Evolutionary conservation across 2,113 vertebrate species (phyloP).

Genomic region (Podocnemis expansa): DNA sequence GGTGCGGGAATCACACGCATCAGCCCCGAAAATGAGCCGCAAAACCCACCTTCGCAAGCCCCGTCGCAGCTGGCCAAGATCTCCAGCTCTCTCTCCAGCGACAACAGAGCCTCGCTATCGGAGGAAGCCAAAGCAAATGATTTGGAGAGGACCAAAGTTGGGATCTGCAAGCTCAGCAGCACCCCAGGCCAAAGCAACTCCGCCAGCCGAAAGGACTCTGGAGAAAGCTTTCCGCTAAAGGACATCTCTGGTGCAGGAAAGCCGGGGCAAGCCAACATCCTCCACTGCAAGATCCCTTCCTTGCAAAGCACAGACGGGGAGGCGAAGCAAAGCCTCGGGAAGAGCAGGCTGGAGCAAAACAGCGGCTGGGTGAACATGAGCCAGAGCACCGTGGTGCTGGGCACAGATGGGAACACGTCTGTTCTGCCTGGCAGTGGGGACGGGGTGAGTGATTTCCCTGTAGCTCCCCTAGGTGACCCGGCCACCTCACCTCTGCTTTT

Average conservation of each 20-base stretch:
- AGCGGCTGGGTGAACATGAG: constrained; percentile 90
- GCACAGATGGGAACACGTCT: constrained; percentile 92
- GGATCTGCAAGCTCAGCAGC: constrained; percentile 85
- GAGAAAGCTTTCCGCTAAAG: constrained; percentile 69
- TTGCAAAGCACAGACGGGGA: constrained; percentile 76
- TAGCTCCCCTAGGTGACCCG: accelerated
- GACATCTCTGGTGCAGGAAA: constrained; percentile 31
- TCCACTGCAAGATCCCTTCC: constrained; percentile 82
- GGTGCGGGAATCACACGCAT: constrained; percentile 74
- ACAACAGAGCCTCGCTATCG: constrained; percentile 80
- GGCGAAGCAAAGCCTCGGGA: constrained; percentile 76
- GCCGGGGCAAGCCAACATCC: constrained; percentile 52
- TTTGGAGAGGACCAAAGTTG: constrained; percentile 81
- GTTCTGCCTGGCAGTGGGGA: constrained; percentile 85
- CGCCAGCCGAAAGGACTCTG: constrained; percentile 77
- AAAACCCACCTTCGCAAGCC: constrained; percentile 48
- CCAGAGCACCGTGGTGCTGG: constrained; percentile 95
- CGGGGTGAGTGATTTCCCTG: constrained; percentile 82
- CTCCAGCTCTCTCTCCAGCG: constrained; percentile 76
- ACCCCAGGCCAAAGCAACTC: constrained; percentile 74
- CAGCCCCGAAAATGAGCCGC: constrained; percentile 79
- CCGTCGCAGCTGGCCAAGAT: constrained; percentile 62
- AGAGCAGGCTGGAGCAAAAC: constrained; percentile 86
- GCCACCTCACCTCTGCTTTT: background rate
- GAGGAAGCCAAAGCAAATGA: constrained; percentile 82